Evolutionary conservation across 2,888 invertebrate species (phyloP).

Genomic region (Camponotus fellah): DNA sequence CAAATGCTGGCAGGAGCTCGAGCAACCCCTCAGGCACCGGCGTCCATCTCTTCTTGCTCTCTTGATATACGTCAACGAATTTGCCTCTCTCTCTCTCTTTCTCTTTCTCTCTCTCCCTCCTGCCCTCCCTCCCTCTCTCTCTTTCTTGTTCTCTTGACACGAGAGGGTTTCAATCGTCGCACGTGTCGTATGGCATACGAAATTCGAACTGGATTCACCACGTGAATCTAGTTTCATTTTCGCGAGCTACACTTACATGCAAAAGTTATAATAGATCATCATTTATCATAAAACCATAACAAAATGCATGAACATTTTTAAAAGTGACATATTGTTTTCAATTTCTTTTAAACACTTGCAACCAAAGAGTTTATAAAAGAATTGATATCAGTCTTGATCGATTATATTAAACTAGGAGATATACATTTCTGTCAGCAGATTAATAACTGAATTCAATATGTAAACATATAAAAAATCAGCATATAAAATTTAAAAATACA

Average conservation of each 20-base stretch:
- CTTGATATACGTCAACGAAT: constrained; percentile 49
- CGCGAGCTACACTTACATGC: constrained; percentile 46
- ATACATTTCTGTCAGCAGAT: background rate
- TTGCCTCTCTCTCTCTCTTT: constrained; percentile 57
- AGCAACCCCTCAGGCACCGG: constrained; percentile 77
- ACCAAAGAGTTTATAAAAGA: background rate
- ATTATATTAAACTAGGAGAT: background rate
- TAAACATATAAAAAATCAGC: background rate
- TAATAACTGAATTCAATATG: background rate
- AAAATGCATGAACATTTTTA: background rate
- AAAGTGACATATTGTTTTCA: background rate
- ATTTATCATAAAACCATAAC: background rate
- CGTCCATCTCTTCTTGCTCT: constrained; percentile 63
- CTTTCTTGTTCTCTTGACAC: constrained; percentile 60
- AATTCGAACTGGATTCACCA: constrained; percentile 64
- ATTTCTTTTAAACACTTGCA: background rate
- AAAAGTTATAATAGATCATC: constrained; percentile 7
- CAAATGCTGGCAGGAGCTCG: constrained; percentile 80
- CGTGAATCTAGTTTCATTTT: constrained; percentile 36
- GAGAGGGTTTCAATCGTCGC: constrained; percentile 70
- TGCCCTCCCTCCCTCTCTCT: constrained; percentile 46
- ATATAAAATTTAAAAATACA: background rate
- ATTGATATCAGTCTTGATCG: background rate
- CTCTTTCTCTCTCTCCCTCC: background rate
- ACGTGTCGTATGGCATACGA: constrained; percentile 80